A percentile compares a stretch with the other conserved stretches of the same genome.
Evolutionary conservation across 2,888 invertebrate species (phyloP).

Genomic region (Erannis defoliaria): DNA sequence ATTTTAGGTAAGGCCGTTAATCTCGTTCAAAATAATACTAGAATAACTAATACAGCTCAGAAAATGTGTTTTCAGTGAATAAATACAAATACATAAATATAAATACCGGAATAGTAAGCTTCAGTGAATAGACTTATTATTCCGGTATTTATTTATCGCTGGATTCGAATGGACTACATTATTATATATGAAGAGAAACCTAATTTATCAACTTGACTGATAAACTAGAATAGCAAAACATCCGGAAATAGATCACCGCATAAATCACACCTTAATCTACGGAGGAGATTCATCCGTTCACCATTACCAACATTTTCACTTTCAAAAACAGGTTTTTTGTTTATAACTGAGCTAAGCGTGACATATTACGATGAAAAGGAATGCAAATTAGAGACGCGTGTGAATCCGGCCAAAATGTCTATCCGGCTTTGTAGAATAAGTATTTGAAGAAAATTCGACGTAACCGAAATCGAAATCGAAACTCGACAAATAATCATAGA

Average conservation of each 20-base stretch:
- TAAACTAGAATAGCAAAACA: constrained; percentile 11
- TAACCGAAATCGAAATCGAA: no score
- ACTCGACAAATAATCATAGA: no score
- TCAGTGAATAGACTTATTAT: no score
- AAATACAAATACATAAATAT: no score
- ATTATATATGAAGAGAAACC: constrained; percentile 12
- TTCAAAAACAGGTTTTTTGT: constrained; percentile 27
- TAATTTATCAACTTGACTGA: constrained; percentile 2
- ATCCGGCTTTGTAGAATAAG: neutral
- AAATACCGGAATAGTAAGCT: no score
- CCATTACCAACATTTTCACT: constrained; percentile 20
- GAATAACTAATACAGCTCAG: no score
- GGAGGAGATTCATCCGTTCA: constrained; percentile 14
- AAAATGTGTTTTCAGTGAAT: no score
- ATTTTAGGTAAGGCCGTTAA: no score
- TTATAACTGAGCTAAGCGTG: constrained; percentile 20
- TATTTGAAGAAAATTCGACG: no score
- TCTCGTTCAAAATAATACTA: no score
- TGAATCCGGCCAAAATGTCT: constrained; percentile 11
- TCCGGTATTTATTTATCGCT: no score
- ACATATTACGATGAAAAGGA: constrained; percentile 12
- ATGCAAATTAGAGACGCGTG: constrained; percentile 13
- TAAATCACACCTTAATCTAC: constrained; percentile 21
- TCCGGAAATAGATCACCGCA: constrained; percentile 19
- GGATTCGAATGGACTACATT: no score